Conservation (phyloP, 2,113 vertebrate species). For the Bubo bubo region DNA sequence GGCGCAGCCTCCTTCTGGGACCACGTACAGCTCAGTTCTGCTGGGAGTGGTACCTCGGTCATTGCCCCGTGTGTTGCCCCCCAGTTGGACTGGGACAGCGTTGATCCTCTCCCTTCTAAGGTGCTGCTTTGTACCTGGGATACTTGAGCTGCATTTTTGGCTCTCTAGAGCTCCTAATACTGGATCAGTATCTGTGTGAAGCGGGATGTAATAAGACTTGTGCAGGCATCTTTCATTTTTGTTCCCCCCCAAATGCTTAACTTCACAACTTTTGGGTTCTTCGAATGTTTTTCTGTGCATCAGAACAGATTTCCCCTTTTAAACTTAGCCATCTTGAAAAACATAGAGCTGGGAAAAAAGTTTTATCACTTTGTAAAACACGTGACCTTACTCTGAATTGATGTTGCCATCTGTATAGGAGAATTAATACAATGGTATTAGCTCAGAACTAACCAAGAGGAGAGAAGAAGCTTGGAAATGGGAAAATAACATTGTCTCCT, state of each 20-base stretch:
- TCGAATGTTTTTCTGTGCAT: neutral
- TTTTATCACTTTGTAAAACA: neutral
- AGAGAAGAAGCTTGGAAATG: neutral
- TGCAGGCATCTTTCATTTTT: neutral
- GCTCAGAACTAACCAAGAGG: neutral
- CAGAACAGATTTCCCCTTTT: neutral
- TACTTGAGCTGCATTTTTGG: neutral
- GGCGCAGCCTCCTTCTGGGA: neutral
- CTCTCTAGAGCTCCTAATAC: neutral
- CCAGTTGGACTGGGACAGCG: accelerated
- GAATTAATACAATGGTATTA: neutral
- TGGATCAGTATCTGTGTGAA: neutral
- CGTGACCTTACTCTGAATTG: neutral
- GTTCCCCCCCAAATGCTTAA: neutral
- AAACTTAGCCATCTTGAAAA: neutral
- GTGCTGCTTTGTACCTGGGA: neutral
- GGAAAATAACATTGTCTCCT: neutral
- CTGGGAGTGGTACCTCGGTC: neutral
- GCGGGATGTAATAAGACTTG: neutral
- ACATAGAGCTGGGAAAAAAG: neutral
- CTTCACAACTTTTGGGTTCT: neutral
- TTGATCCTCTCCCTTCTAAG: neutral
- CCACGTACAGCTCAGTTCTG: accelerated
- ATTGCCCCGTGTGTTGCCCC: accelerated
- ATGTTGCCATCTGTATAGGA: neutral